Percentiles rank a stretch among this genome's conserved stretches.
These are phyloP conservation scores for Spicauda simplicius DNA, from an alignment of 2,888 invertebrate genomes.

Conservation along the genomic window DNA sequence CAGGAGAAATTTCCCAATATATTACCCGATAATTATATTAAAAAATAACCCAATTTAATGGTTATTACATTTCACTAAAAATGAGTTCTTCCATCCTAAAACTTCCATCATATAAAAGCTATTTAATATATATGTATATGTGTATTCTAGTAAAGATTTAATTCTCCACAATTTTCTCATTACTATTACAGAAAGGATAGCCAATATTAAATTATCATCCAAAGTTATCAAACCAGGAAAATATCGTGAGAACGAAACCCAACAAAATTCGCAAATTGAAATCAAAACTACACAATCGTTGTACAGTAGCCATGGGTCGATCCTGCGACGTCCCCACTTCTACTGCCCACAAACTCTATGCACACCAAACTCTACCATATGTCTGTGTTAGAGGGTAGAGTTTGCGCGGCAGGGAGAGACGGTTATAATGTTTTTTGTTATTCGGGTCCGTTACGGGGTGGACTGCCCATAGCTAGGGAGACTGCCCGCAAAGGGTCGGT, in stretches of 20 bases:
- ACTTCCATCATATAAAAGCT: too few relatives aligned
- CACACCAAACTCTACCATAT: conserved; percentile 44
- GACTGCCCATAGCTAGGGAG: conserved; percentile 81
- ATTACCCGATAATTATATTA: too few relatives aligned
- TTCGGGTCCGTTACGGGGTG: conserved; percentile 72
- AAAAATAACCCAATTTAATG: too few relatives aligned
- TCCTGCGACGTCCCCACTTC: conserved; percentile 65
- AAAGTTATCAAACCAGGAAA: background rate
- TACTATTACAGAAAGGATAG: too few relatives aligned
- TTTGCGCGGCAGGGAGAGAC: conserved; percentile 47
- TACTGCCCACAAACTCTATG: conserved; percentile 65
- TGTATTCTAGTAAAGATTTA: too few relatives aligned
- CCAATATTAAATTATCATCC: background rate
- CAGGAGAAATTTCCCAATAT: too few relatives aligned
- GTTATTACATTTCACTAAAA: too few relatives aligned
- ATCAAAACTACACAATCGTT: conserved; percentile 78
- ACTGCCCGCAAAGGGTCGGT: conserved; percentile 82
- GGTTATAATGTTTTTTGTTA: conserved; percentile 71
- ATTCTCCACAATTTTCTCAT: too few relatives aligned
- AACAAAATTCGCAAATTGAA: conserved; percentile 52
- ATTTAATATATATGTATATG: too few relatives aligned
- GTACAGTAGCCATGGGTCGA: conserved; percentile 76
- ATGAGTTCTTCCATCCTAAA: too few relatives aligned
- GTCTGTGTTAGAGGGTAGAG: conserved; percentile 43
- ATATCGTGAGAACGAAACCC: conserved; percentile 19